These are phyloP conservation scores for Amphiduros pacificus DNA, from an alignment of 2,888 invertebrate genomes.

Conservation along the genomic window DNA sequence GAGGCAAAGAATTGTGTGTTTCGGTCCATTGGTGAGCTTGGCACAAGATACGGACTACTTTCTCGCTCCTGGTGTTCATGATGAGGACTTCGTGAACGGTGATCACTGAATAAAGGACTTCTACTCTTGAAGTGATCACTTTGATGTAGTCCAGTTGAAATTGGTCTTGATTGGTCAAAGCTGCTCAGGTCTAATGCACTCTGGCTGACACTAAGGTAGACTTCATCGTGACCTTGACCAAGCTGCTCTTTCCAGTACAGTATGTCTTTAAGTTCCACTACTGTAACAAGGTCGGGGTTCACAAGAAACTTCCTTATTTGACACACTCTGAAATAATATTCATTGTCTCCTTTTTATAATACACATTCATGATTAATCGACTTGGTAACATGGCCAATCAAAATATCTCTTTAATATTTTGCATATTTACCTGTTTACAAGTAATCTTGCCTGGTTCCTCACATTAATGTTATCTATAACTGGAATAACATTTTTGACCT, in stretches of 20 bases:
- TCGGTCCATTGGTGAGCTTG: no score
- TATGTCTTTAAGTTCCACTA: conserved; percentile 11
- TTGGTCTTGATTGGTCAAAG: no score
- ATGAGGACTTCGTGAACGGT: no score
- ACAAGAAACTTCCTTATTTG: not conserved
- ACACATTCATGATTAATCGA: not conserved
- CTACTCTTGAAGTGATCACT: no score
- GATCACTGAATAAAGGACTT: no score
- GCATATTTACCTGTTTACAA: conserved; percentile 21
- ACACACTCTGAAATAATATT: conserved; percentile 2
- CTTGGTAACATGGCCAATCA: no score
- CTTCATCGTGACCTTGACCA: conserved; percentile 10
- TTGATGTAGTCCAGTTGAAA: no score
- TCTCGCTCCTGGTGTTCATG: no score
- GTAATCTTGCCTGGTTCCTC: conserved; percentile 22
- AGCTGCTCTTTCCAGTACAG: conserved; percentile 15
- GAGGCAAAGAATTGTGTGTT: no score
- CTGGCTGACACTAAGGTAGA: conserved; percentile 9
- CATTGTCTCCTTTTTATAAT: not conserved
- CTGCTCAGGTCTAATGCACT: no score
- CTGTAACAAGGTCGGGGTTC: conserved; percentile 1
- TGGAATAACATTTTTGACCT: conserved; percentile 22
- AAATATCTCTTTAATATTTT: not conserved
- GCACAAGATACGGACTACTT: no score
- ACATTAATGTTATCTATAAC: conserved; percentile 16